Base-by-base conservation (phyloP, 1,140 invertebrate species). In the Himalopsyche phryganea region DNA sequence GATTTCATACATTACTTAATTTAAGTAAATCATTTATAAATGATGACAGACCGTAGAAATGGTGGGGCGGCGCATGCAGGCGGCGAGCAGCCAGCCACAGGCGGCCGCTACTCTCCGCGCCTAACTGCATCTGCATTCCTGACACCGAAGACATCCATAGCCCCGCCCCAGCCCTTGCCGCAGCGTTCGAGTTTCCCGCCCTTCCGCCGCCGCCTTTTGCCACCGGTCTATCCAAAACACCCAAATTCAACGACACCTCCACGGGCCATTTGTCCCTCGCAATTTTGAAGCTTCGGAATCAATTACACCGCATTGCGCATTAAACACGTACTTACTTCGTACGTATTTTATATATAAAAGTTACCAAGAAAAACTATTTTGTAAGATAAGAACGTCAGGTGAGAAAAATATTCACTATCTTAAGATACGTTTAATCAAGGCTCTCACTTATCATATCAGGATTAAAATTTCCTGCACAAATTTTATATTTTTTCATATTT, bases 1-100 rank as follows among this genome's bases (percentile, higher is more conserved):
- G n/a, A n/a, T n/a, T n/a, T n/a, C n/a, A n/a, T n/a, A n/a, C n/a
- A n/a, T n/a, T n/a, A n/a, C n/a, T n/a, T n/a, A n/a, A n/a, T n/a
- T n/a, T n/a, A n/a, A n/a, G n/a, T n/a, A n/a, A n/a, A n/a, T n/a
- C n/a, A n/a, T n/a, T n/a, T n/a, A n/a, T n/a, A n/a, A n/a, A n/a
- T n/a, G n/a, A n/a, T n/a, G n/a, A 28, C 23, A 9, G 4, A 47
- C 57, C 58, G 35, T 60, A 60, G 36, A 60, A 55, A 20, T 52
- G 54, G 35, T 60, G 58, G 14, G 35, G 33, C 10, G 61, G 47
- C 38, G 61, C 51, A 44, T 60, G 57, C 19, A 60, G 48, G 20
- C 57, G 52, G 42, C 61, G 52, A 40, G 56, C 56, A 6, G 61
- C 61, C 58, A 64, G 50, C 61, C 61, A 64, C 18, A 64, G 54